Conservation (phyloP, 2,888 invertebrate genomes). For the Lottia scabra region DNA sequence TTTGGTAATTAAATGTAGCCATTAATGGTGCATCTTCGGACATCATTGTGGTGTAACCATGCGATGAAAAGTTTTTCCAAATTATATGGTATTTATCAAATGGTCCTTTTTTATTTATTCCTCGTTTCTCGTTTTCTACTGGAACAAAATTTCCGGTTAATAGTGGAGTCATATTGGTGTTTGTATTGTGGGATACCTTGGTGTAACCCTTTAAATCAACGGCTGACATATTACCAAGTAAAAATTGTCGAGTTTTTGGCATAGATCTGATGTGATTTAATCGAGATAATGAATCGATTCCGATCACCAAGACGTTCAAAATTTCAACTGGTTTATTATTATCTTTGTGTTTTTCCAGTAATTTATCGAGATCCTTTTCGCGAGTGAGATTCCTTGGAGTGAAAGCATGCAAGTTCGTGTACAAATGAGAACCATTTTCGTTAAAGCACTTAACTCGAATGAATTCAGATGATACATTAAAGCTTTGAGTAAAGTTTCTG, state of each 20-base stretch:
- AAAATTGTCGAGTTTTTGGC: conserved; percentile 75
- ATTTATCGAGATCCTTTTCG: no score
- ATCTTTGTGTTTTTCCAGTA: no score
- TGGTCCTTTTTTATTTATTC: conserved; percentile 61
- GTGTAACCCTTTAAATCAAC: conserved; percentile 88
- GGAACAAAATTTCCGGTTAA: conserved; percentile 75
- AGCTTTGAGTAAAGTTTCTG: no score
- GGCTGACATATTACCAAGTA: conserved; percentile 76
- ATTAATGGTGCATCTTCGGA: conserved; percentile 85
- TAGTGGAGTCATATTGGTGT: conserved; percentile 87
- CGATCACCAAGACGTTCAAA: conserved; percentile 61
- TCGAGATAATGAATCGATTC: conserved; percentile 86
- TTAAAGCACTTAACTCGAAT: no score
- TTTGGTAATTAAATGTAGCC: conserved; percentile 84
- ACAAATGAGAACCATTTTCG: no score
- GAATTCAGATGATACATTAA: no score
- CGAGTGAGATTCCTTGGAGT: no score
- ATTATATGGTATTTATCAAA: conserved; percentile 83
- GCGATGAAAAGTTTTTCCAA: conserved; percentile 82
- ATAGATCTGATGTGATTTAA: conserved; percentile 87
- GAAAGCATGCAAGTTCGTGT: no score
- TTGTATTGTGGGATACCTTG: conserved; percentile 94
- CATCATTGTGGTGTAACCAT: conserved; percentile 82
- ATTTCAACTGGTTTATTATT: no score
- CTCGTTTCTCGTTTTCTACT: conserved; percentile 48